A percentile compares a stretch with the other conserved stretches of the same genome.
Evolutionary conservation across 1,140 invertebrate species (phyloP).

Genomic region (Polyergus mexicanus): DNA sequence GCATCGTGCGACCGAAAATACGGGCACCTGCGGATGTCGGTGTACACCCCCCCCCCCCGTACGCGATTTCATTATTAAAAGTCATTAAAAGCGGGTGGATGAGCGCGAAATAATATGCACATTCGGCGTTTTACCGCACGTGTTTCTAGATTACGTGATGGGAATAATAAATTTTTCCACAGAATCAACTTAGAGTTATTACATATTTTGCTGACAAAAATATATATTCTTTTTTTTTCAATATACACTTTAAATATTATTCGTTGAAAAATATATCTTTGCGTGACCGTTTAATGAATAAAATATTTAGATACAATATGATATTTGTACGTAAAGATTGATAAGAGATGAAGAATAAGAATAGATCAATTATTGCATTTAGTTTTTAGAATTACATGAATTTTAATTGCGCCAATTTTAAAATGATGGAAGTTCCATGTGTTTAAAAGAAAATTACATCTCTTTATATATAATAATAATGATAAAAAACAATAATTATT

Average conservation of each 20-base stretch:
- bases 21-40: slow-evolving; percentile 23
- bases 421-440: too few relatives aligned
- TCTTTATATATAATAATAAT: not conserved
- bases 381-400: not conserved
- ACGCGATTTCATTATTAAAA: slow-evolving; percentile 64
- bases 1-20: slow-evolving; percentile 66
- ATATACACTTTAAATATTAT: slow-evolving; percentile 1
- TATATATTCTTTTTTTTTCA: too few relatives aligned
- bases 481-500: not conserved
- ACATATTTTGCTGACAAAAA: not conserved
- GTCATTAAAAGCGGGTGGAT: slow-evolving; percentile 54
- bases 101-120: slow-evolving; percentile 51
- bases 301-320: too few relatives aligned
- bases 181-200: not conserved
- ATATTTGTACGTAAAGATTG: not conserved
- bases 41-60: not conserved
- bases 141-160: slow-evolving; percentile 37
- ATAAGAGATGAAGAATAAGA: not conserved
- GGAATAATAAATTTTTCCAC: slow-evolving; percentile 7
- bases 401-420: too few relatives aligned
- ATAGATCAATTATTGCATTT: not conserved
- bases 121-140: slow-evolving; percentile 4
- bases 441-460: too few relatives aligned
- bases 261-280: not conserved
- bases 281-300: not conserved